Percentiles rank a stretch among this genome's conserved stretches.
phyloP scores from a whole-genome alignment of 2,797 vertebrate genomes.

The Rallus crepitans region DNA sequence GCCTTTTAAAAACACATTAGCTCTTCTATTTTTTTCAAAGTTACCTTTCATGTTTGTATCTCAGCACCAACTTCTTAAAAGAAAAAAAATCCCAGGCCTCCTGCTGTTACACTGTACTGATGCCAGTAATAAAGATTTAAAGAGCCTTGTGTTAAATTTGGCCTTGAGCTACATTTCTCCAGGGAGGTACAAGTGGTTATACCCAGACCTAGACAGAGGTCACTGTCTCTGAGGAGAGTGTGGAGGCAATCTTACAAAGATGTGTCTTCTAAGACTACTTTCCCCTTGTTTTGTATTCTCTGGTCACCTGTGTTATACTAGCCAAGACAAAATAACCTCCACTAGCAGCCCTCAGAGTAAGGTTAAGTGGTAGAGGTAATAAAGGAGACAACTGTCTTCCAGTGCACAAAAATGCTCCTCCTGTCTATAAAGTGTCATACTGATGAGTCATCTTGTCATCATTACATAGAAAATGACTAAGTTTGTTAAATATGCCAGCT shows the following conservation, averaged over 20 bases:
- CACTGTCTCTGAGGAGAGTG: background rate
- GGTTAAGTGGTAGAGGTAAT: background rate
- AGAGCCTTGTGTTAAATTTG: background rate
- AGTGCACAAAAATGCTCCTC: background rate
- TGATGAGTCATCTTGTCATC: conserved; percentile 12
- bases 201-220: background rate
- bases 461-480: conserved; percentile 34
- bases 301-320: background rate
- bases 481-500: conserved; percentile 60
- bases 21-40: background rate
- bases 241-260: background rate
- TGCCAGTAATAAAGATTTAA: background rate
- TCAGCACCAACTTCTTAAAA: background rate
- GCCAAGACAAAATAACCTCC: background rate
- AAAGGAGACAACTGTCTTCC: background rate
- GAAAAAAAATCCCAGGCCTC: background rate
- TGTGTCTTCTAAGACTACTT: background rate
- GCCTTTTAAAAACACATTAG: background rate
- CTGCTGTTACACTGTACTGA: background rate
- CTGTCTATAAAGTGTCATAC: conserved; percentile 17
- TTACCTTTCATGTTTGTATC: background rate
- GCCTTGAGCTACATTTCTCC: background rate
- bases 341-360: background rate
- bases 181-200: background rate
- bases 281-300: background rate